These are phyloP conservation scores for Toxotes jaculatrix DNA, from an alignment of 2,113 vertebrate species.

Conservation along the genomic window DNA sequence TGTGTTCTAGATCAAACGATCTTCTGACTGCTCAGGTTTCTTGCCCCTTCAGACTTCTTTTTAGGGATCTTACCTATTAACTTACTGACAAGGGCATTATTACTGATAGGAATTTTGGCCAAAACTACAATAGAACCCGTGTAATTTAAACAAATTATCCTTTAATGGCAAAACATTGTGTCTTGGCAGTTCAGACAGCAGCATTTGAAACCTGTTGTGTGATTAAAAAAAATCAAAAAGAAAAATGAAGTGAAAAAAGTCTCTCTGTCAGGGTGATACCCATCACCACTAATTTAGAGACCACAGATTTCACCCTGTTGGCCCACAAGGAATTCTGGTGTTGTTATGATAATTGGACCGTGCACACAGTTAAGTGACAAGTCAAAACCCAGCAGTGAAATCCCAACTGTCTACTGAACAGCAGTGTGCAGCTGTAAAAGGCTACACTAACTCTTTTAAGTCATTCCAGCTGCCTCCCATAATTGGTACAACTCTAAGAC, in stretches of 20 bases:
- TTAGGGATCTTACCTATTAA: background rate
- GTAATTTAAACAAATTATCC: background rate
- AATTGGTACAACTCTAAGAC: constrained; percentile 30
- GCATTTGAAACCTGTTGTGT: constrained; percentile 3
- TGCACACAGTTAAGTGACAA: constrained; percentile 24
- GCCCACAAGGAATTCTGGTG: constrained; percentile 19
- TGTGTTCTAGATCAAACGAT: no score
- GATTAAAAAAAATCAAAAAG: background rate
- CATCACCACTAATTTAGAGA: constrained; percentile 22
- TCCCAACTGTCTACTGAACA: constrained; percentile 30
- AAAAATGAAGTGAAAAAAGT: background rate
- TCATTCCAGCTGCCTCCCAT: constrained; percentile 10
- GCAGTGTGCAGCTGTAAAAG: constrained; percentile 11
- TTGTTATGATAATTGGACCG: constrained; percentile 41
- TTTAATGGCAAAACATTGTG: background rate
- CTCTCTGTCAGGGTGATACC: background rate
- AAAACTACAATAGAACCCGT: background rate
- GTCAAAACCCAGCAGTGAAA: constrained; percentile 22
- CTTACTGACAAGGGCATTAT: background rate
- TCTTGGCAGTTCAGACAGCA: background rate
- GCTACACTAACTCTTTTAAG: constrained; percentile 26
- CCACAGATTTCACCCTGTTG: constrained; percentile 17
- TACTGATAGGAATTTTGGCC: background rate
- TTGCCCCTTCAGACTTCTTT: background rate
- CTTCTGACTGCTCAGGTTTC: no score